Evolutionary conservation across 2,888 invertebrate genomes (phyloP).

Genomic region (Xylota segnis): DNA sequence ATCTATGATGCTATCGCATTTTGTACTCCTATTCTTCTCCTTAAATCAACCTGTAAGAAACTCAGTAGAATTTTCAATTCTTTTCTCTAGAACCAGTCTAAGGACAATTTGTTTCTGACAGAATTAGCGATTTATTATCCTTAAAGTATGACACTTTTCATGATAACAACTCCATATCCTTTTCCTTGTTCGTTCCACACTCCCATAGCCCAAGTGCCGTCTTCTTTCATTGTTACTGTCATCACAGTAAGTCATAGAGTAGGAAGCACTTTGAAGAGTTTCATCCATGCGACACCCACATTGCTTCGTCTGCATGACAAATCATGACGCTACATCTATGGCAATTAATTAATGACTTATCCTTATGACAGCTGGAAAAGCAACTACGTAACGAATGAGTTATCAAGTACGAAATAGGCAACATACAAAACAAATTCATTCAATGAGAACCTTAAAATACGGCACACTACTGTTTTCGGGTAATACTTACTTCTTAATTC

Average conservation of each 20-base stretch:
- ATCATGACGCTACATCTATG: constrained; percentile 56
- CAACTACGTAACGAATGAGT: constrained; percentile 33
- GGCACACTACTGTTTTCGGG: not conserved
- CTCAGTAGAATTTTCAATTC: constrained; percentile 46
- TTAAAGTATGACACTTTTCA: constrained; percentile 71
- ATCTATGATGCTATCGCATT: not conserved
- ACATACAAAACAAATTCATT: constrained; percentile 18
- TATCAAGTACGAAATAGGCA: constrained; percentile 15
- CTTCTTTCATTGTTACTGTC: constrained; percentile 46
- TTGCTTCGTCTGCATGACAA: constrained; percentile 60
- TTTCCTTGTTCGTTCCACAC: constrained; percentile 57
- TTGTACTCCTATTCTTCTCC: constrained; percentile 12
- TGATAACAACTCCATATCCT: constrained; percentile 69
- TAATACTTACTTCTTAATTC: not conserved
- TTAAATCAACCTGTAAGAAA: constrained; percentile 41
- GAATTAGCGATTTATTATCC: constrained; percentile 71
- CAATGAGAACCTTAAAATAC: constrained; percentile 8
- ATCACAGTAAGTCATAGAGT: constrained; percentile 46
- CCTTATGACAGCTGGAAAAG: constrained; percentile 49
- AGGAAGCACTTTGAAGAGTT: constrained; percentile 26
- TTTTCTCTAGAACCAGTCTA: constrained; percentile 38
- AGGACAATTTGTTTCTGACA: constrained; percentile 72
- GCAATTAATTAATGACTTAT: constrained; percentile 71
- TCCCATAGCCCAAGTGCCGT: constrained; percentile 35
- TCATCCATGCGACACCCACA: constrained; percentile 39